Evolutionary conservation across 2,888 invertebrate species (phyloP), one percentile per base, ranked within the genome.

Genomic region (Ophion slaviceki): DNA sequence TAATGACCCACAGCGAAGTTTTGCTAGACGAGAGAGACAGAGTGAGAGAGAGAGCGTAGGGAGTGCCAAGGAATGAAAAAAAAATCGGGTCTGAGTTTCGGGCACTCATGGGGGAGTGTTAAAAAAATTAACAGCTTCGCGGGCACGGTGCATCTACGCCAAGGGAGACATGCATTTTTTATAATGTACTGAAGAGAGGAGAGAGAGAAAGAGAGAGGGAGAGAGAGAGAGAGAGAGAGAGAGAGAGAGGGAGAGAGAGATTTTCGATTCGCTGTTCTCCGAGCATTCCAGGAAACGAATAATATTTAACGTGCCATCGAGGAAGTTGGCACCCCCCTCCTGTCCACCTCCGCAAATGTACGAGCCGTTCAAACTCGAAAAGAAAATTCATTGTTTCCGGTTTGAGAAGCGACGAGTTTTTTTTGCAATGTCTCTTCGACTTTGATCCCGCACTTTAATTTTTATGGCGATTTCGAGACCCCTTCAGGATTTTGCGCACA

Each of bases 271-370:
- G 24, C 20, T 28, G 89, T 90, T 90, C 88, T 88, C 75, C 81
- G 86, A 85, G 86, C 87, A 88, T 91, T 91, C 89, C 88, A 85
- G 81, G 89, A 90, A 90, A 90, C 89, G 85, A 87, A 86, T 86
- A 89, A 88, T 89, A 89, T 89, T 92, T 91, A 92, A 91, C 90
- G 89, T 88, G 89, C 88, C 87, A 86, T 64, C 45, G 74, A 59
- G 20, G 14, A 61, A 62, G 78, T 53, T 40, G 62, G 64, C 53
- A 68, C 68, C 74, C 40, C 53, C 24, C 40, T 24, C 53, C 4
- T 45, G 11, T 62, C 24, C 78, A 61, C 32, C 70, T 20, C 40
- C 40, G 47, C 28, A n/a, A 14, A 28, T 36, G 5, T 45, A 70
- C 70, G 40, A 61, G 59, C 7, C 32, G 32, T 61, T n/a, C 45